A percentile compares a stretch with the other conserved stretches of the same genome.
Conservation (phyloP, 2,888 invertebrate species). For the Spisula subtruncata region DNA sequence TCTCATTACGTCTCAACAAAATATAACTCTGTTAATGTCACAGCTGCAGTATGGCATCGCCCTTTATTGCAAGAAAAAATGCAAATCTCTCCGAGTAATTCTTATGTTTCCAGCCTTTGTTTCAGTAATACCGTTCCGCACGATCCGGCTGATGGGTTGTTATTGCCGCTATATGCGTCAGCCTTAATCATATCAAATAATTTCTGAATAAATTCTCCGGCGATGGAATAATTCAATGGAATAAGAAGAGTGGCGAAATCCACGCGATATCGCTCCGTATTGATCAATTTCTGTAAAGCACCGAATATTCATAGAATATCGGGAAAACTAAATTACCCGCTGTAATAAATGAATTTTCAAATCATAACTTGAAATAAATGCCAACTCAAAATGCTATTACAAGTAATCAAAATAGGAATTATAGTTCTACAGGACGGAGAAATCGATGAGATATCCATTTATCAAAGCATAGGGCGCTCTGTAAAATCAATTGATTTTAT, state of each 20-base stretch:
- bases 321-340: constrained; percentile 57
- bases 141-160: constrained; percentile 30
- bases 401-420: constrained; percentile 62
- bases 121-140: constrained; percentile 37
- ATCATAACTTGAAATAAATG: constrained; percentile 64
- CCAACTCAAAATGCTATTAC: constrained; percentile 63
- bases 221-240: constrained; percentile 42
- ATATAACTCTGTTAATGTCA: neutral
- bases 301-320: constrained; percentile 62
- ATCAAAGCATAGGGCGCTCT: constrained; percentile 44
- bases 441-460: constrained; percentile 66
- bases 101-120: constrained; percentile 25
- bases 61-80: constrained; percentile 35
- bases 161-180: constrained; percentile 44
- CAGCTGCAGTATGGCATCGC: constrained; percentile 5
- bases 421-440: constrained; percentile 41
- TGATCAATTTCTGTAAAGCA: constrained; percentile 40
- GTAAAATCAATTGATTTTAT: constrained; percentile 68
- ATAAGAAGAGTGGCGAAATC: constrained; percentile 44
- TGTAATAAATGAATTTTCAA: constrained; percentile 64
- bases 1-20: neutral
- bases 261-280: constrained; percentile 41
- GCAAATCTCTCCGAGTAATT: constrained; percentile 25
- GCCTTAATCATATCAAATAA: constrained; percentile 52
- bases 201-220: constrained; percentile 55